Base-by-base conservation (phyloP, 1,140 invertebrate species). In the Drosophila pectinifera region DNA sequence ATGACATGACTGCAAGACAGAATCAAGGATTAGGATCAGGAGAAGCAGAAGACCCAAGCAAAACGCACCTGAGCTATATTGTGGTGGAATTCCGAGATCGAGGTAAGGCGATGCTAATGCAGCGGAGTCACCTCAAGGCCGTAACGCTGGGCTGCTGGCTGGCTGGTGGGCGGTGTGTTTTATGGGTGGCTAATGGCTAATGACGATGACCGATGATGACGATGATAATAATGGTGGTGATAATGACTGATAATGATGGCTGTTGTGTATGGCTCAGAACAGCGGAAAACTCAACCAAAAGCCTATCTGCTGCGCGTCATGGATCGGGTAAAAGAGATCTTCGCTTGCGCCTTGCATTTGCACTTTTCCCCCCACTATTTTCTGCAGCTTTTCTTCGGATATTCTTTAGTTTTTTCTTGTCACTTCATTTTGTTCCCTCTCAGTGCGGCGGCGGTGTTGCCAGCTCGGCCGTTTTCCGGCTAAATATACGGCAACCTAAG, bases 1-100 rank as follows among this genome's bases (percentile, higher is more conserved):
- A 94, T 51, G 94, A 94, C 91, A 92, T 92, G 85, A 78, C 91
- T 92, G 53, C 51, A n/a, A 10, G 6, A n/a, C 4, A 16, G 8
- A 24, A 38, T 18, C 5, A 14, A 14, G 13, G 11, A 11, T 18
- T 14, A 18, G 16, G 11, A 41, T 41, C 2, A 10, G 24, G 5
- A 18, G 24, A 18, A 14, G 24, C 46, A 5, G 22, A 1, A 6
- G 8, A 31, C 16, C 4, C 0, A 10, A 10, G 4, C 5, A 18
- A 13, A 45, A 56, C 64, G 11, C 26, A 77, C 74, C 74, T 77
- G 73, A 77, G 55, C 36, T 61, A 14, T 68, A 20, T 55, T 55
- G 64, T 4, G 73, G 28, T 74, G 43, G 36, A 53, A 51, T 31
- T 51, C 13, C 48, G 16, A 31, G 28, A 72, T 70, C 31, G 22